Base-by-base conservation (phyloP, 2,113 vertebrate species). In the Chinchilla lanigera region DNA sequence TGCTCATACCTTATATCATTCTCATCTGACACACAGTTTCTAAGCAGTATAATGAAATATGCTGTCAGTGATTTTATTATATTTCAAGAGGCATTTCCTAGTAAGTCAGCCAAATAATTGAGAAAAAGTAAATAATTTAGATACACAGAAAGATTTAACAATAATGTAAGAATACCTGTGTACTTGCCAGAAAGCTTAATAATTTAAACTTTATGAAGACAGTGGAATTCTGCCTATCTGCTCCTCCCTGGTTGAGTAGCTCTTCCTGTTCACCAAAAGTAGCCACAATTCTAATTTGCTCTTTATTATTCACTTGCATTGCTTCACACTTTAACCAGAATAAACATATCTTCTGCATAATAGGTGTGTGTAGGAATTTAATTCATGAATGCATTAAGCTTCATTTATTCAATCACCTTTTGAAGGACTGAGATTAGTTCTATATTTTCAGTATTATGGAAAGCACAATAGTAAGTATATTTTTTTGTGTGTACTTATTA, bases 41-140 rank as follows among this genome's bases (percentile, higher is more conserved):
- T 94, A 73, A 91, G 41, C 50, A 73, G 89, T 9, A 85, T 81
- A 94, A 87, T 81, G 41, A 94, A 97, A 86, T 77, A n/a, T 4
- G 81, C 81, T 93, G 35, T 81, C 50, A 93, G 41, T 89, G 60
- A 73, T 24, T 91, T 90, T 93, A 90, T 91, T 77, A 63, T 93
- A 86, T 86, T 86, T 89, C 33, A 69, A 20, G 56, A 58, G 58
- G 30, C 89, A 95, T 90, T 96, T 92, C 56, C n/a, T 92, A 44
- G 44, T 61, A 35, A 60, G 35, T 73, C 95, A n/a, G 24, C 50
- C 47, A 60, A 81, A 16, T 26, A 93, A 80, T 26, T 93, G 65
- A 67, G 58, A 90, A 90, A 92, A 47, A 91, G 24, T 63, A 93
- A 94, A 93, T 85, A 81, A 94, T 54, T 94, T 28, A 83, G n/a